phyloP scores from a whole-genome alignment of 2,113 vertebrate species.

The Hemiscyllium ocellatum region DNA sequence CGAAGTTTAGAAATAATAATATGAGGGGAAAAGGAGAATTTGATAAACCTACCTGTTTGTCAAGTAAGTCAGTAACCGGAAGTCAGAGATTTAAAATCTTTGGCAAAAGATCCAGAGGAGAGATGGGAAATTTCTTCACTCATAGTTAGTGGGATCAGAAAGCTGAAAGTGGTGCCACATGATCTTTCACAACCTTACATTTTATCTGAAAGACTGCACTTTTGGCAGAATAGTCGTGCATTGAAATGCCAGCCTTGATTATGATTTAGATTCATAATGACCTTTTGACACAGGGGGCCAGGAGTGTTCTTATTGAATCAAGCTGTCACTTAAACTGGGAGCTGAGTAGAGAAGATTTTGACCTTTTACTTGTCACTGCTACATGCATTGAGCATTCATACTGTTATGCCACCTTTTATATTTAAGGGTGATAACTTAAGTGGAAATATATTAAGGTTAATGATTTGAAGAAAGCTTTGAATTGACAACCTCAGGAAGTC shows the following conservation, averaged over 20 bases:
- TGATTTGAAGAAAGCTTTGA: neutral
- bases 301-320: neutral
- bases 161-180: neutral
- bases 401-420: neutral
- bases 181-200: neutral
- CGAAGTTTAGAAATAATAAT: neutral
- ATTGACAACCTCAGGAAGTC: neutral
- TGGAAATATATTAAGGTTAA: neutral
- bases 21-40: too few species aligned
- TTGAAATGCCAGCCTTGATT: neutral
- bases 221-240: neutral
- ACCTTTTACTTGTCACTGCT: neutral
- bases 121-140: too few species aligned
- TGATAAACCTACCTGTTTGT: too few species aligned
- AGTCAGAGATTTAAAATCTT: too few species aligned
- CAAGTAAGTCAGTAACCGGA: too few species aligned
- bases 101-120: too few species aligned
- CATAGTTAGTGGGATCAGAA: too few species aligned
- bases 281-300: neutral
- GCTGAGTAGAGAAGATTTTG: neutral
- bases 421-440: neutral
- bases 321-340: slow-evolving; percentile 3
- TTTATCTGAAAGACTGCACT: neutral
- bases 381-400: neutral
- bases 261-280: neutral